Percentiles rank a stretch among this genome's conserved stretches.
Evolutionary conservation across 37 sponge, comb jelly and placozoan species (phyloP).

Genomic region (Oscarella lobularis): DNA sequence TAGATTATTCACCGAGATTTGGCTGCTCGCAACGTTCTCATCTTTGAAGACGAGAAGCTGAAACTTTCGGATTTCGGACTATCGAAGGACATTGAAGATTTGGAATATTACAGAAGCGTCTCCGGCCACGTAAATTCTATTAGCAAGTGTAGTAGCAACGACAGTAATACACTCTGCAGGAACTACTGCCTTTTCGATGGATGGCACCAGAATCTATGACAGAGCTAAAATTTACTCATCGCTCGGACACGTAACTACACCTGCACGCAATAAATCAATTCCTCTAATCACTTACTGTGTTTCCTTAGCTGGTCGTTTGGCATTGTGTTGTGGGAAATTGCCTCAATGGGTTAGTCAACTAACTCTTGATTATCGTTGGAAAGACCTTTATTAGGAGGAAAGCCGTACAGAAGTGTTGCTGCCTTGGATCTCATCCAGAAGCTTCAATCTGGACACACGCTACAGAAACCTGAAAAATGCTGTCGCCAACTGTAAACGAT

Average conservation of each 20-base stretch:
- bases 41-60: neutral
- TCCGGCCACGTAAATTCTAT: too few species aligned
- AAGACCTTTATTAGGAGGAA: neutral
- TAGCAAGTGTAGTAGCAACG: neutral
- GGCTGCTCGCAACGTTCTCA: neutral
- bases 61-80: neutral
- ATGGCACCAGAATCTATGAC: neutral
- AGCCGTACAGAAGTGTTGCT: neutral
- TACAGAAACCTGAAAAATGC: neutral
- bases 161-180: neutral
- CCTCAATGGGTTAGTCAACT: neutral
- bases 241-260: neutral
- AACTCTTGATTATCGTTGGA: neutral
- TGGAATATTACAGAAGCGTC: neutral
- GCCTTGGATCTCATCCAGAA: neutral
- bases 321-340: neutral
- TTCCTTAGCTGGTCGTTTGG: constrained; percentile 3
- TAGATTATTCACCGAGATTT: neutral
- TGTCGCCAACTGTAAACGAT: neutral
- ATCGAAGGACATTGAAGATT: neutral
- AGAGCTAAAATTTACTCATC: neutral
- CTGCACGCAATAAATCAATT: neutral
- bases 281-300: too few species aligned
- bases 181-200: neutral
- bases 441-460: neutral